phyloP scores from a whole-genome alignment of 2,113 vertebrate genomes.

The Nothocercus nigrocapillus region DNA sequence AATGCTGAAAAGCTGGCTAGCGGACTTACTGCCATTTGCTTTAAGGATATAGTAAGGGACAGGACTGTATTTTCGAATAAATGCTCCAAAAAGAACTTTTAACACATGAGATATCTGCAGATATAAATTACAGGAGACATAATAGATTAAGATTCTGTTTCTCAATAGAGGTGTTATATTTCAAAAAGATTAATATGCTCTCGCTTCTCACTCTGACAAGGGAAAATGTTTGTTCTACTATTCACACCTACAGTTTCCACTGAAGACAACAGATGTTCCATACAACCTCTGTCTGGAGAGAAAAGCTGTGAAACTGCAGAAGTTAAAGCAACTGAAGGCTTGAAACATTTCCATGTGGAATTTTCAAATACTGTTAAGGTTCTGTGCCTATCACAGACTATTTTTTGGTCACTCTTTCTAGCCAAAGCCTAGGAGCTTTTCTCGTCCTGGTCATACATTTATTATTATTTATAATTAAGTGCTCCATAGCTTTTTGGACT shows the following conservation, averaged over 20 bases:
- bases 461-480: background rate
- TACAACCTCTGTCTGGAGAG: background rate
- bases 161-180: background rate
- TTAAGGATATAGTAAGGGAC: background rate
- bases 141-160: background rate
- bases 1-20: background rate
- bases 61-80: background rate
- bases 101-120: background rate
- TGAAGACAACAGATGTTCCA: background rate
- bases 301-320: background rate
- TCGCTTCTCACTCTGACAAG: background rate
- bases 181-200: background rate
- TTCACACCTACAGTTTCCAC: background rate
- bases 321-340: background rate
- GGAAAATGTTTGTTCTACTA: background rate
- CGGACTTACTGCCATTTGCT: background rate
- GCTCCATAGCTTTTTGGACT: background rate
- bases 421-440: background rate
- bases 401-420: background rate
- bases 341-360: background rate
- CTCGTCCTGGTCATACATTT: background rate
- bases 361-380: background rate
- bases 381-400: background rate
- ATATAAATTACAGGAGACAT: background rate
- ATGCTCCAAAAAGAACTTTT: background rate